Conservation (phyloP, 2,888 invertebrate species). For the Leptinotarsa peninsularis region DNA sequence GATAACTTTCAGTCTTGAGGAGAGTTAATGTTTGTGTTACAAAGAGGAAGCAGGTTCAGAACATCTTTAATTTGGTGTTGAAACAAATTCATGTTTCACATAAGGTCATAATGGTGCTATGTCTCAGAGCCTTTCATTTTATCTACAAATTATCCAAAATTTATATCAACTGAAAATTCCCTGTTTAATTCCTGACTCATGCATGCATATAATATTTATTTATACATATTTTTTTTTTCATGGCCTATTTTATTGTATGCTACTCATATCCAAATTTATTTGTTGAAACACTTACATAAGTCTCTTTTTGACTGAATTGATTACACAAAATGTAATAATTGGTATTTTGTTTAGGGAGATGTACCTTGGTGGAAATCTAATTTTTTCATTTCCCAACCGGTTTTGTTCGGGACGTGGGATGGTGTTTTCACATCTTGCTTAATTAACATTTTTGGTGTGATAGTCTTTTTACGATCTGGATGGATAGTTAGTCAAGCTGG, state of each 20-base stretch:
- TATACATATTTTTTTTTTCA: too few species aligned
- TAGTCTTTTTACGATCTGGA: constrained; percentile 95
- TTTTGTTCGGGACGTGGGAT: constrained; percentile 97
- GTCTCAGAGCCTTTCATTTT: too few species aligned
- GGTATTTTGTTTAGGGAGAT: constrained; percentile 71
- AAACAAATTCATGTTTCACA: too few species aligned
- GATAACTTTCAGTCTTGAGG: constrained; percentile 12
- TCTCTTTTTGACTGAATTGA: constrained; percentile 16
- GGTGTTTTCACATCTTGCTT: constrained; percentile 98
- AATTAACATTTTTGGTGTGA: constrained; percentile 97
- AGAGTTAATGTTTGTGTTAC: constrained; percentile 13
- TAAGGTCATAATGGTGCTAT: too few species aligned
- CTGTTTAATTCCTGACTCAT: too few species aligned
- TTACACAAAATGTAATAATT: constrained; percentile 22
- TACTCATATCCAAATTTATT: too few species aligned
- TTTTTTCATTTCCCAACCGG: constrained; percentile 95
- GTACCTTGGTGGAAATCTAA: constrained; percentile 97
- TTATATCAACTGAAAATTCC: too few species aligned
- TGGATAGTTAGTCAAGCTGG: constrained; percentile 97
- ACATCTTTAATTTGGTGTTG: neutral
- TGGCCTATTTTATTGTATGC: too few species aligned
- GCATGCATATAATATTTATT: too few species aligned
- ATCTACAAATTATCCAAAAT: too few species aligned
- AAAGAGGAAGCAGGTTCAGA: neutral
- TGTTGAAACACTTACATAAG: neutral